These are phyloP conservation scores for Plusia festucae DNA, from an alignment of 2,888 invertebrate species.

Conservation along the genomic window DNA sequence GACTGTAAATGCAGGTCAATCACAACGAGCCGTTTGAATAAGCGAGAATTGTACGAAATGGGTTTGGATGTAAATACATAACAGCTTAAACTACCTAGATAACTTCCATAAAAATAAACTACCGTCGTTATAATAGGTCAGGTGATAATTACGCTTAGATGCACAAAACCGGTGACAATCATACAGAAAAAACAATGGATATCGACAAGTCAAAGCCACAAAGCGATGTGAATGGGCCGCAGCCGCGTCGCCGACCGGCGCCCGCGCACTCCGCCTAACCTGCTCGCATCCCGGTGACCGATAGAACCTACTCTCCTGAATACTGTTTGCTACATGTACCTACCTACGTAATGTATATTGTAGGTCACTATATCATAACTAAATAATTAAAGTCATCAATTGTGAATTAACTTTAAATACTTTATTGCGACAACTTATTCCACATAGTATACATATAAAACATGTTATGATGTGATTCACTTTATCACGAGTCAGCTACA, in stretches of 20 bases:
- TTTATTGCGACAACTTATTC: constrained; percentile 89
- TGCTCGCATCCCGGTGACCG: constrained; percentile 40
- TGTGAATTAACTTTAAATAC: constrained; percentile 89
- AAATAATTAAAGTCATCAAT: constrained; percentile 82
- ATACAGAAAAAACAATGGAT: constrained; percentile 60
- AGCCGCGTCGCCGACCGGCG: constrained; percentile 38
- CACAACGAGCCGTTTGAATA: constrained; percentile 77
- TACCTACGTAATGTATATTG: constrained; percentile 61
- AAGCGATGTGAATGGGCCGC: constrained; percentile 82
- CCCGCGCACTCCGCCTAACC: constrained; percentile 22
- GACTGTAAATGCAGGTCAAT: constrained; percentile 86
- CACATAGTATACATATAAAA: constrained; percentile 89
- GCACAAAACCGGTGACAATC: constrained; percentile 72
- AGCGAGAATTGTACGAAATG: constrained; percentile 76
- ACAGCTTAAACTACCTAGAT: constrained; percentile 89
- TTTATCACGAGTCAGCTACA: constrained; percentile 87
- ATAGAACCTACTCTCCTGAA: constrained; percentile 40
- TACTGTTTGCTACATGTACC: constrained; percentile 52
- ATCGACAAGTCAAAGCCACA: constrained; percentile 63
- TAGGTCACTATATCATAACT: constrained; percentile 74
- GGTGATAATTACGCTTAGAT: constrained; percentile 71
- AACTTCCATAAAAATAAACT: constrained; percentile 88
- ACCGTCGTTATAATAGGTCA: constrained; percentile 85
- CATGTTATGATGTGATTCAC: constrained; percentile 88
- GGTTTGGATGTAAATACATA: constrained; percentile 84